Percentiles rank a stretch among this genome's conserved stretches.
These are phyloP conservation scores for Copidosoma aretas DNA, from an alignment of 2,888 invertebrate genomes.

Conservation along the genomic window DNA sequence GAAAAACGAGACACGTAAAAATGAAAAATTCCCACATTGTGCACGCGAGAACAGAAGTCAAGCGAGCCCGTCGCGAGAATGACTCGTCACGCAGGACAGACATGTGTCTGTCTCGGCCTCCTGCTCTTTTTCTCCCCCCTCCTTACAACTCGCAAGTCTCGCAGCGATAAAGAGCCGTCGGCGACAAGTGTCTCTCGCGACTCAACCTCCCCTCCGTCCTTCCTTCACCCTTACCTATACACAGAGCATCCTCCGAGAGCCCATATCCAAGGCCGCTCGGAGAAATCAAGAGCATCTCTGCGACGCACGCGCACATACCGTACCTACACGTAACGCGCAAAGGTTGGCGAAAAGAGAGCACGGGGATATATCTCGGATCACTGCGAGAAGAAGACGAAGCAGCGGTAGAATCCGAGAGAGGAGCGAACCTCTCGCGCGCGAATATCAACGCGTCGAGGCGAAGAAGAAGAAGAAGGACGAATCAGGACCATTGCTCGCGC, in stretches of 20 bases:
- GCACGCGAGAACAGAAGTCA: too few relatives aligned
- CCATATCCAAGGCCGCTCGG: conserved; percentile 21
- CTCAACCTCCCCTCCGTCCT: not conserved
- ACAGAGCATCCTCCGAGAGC: not conserved
- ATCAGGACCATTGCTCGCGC: not conserved
- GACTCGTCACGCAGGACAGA: conserved; percentile 36
- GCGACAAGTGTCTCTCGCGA: conserved; percentile 32
- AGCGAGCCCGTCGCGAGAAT: conserved; percentile 16
- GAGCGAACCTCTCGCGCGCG: not conserved
- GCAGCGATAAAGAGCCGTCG: conserved; percentile 32
- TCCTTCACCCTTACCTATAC: not conserved
- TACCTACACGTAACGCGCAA: too few relatives aligned
- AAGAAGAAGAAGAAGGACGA: too few relatives aligned
- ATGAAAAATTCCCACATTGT: not conserved
- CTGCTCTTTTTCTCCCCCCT: conserved; percentile 1
- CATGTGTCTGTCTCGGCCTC: conserved; percentile 1
- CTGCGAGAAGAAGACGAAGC: too few relatives aligned
- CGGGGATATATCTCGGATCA: too few relatives aligned
- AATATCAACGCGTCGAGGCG: not conserved
- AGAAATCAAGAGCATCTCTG: too few relatives aligned
- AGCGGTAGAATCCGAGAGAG: too few relatives aligned
- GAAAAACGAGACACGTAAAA: conserved; percentile 30
- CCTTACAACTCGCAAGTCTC: not conserved
- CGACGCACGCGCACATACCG: too few relatives aligned
- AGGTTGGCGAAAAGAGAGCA: too few relatives aligned